phyloP scores from a whole-genome alignment of 2,888 invertebrate species.

The Caenorhabditis macrosperma region DNA sequence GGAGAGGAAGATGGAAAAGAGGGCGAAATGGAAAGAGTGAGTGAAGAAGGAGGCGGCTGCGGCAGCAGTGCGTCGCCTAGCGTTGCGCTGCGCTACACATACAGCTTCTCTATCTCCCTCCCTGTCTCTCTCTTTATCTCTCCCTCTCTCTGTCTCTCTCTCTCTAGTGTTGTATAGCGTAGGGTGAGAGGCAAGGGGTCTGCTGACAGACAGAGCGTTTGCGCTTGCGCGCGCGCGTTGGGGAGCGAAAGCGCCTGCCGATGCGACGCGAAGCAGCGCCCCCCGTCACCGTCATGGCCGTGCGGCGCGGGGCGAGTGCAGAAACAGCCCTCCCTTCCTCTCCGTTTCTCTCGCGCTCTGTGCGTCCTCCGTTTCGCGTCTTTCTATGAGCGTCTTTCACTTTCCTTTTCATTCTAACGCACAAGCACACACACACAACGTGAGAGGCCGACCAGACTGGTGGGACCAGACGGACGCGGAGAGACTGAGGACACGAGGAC shows the following conservation, averaged over 20 bases:
- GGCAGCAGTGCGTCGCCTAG: conserved; percentile 30
- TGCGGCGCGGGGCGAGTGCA: conserved; percentile 29
- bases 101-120: background rate
- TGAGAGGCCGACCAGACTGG: conserved; percentile 34
- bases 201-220: conserved; percentile 40
- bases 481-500: conserved; percentile 46
- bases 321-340: conserved; percentile 37
- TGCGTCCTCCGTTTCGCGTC: background rate
- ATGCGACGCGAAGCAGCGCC: conserved; percentile 39
- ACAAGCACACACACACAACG: conserved; percentile 36
- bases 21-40: conserved; percentile 22
- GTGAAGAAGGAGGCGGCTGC: conserved; percentile 34
- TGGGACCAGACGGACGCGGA: conserved; percentile 36
- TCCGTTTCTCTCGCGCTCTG: background rate
- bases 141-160: background rate
- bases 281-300: conserved; percentile 29
- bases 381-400: conserved; percentile 32
- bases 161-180: conserved; percentile 24
- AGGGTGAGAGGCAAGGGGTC: conserved; percentile 15
- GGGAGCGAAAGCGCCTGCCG: conserved; percentile 49
- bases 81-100: conserved; percentile 37
- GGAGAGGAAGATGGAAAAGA: conserved; percentile 17
- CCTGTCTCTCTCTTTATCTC: too few relatives aligned
- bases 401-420: conserved; percentile 43
- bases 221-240: conserved; percentile 31